These are phyloP conservation scores for Heteronetta atricapilla DNA, from an alignment of 2,113 vertebrate species.

Conservation along the genomic window DNA sequence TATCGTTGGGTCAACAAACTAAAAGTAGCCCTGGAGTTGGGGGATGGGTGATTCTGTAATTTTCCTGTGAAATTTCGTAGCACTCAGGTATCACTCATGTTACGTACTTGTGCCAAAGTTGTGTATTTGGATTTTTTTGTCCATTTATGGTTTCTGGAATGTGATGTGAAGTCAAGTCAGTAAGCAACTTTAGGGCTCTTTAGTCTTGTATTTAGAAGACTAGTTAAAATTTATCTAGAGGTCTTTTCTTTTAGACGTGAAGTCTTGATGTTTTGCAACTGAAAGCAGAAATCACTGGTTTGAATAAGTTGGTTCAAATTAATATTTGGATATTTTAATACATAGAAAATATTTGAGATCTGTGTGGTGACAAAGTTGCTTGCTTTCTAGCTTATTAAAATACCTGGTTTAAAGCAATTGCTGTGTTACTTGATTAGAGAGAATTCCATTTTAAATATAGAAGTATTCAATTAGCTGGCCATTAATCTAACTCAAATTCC, in stretches of 20 bases:
- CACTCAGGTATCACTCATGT: fast-evolving
- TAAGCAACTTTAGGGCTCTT: not conserved
- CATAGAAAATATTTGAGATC: not conserved
- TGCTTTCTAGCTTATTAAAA: not conserved
- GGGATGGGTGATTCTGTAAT: not conserved
- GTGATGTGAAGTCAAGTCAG: not conserved
- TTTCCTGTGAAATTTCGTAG: not conserved
- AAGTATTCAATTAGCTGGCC: not conserved
- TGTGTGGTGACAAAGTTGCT: not conserved
- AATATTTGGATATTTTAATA: not conserved
- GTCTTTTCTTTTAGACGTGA: not conserved
- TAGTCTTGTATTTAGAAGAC: not conserved
- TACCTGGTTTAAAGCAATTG: not conserved
- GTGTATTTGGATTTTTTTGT: not conserved
- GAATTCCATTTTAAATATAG: not conserved
- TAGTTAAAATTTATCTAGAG: not conserved
- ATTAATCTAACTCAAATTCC: not conserved
- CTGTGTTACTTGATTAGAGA: not conserved
- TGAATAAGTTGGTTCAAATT: not conserved
- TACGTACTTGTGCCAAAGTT: not conserved
- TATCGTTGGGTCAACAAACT: not conserved
- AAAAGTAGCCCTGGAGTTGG: not conserved
- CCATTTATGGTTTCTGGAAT: not conserved
- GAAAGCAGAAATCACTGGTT: not conserved
- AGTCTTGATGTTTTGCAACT: not conserved